phyloP scores from a whole-genome alignment of 1,140 invertebrate species.

The Parapsyche elsis region DNA sequence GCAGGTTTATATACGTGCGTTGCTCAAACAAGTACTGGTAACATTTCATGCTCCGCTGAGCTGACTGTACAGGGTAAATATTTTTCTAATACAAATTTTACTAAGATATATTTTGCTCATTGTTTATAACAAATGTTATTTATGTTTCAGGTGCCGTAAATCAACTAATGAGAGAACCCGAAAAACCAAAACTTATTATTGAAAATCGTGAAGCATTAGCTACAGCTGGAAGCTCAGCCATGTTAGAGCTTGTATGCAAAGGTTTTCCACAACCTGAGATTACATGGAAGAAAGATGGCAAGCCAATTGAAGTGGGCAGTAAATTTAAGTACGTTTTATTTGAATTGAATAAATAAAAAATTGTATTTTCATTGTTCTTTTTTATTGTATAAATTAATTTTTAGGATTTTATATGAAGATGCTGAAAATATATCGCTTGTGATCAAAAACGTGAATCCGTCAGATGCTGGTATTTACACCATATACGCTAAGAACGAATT shows the following conservation, averaged over 20 bases:
- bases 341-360: background rate
- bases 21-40: slow-evolving; percentile 90
- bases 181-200: slow-evolving; percentile 80
- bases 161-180: slow-evolving; percentile 82
- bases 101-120: background rate
- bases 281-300: slow-evolving; percentile 87
- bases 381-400: background rate
- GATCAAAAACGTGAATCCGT: slow-evolving; percentile 86
- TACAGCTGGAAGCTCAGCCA: slow-evolving; percentile 88
- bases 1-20: slow-evolving; percentile 95
- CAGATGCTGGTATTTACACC: slow-evolving; percentile 88
- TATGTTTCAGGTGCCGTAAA: slow-evolving; percentile 75
- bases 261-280: slow-evolving; percentile 95
- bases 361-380: background rate
- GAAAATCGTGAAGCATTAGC: slow-evolving; percentile 81
- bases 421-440: slow-evolving; percentile 90
- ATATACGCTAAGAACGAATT: slow-evolving; percentile 89
- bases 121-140: background rate
- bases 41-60: slow-evolving; percentile 93
- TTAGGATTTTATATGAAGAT: slow-evolving; percentile 88
- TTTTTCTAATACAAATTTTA: slow-evolving; percentile 33
- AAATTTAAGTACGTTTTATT: slow-evolving; percentile 76
- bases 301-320: slow-evolving; percentile 82
- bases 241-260: slow-evolving; percentile 91
- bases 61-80: slow-evolving; percentile 84